A percentile compares a stretch with the other conserved stretches of the same genome.
Conservation (phyloP, 2,113 vertebrate species). For the Leucopsar rothschildi region DNA sequence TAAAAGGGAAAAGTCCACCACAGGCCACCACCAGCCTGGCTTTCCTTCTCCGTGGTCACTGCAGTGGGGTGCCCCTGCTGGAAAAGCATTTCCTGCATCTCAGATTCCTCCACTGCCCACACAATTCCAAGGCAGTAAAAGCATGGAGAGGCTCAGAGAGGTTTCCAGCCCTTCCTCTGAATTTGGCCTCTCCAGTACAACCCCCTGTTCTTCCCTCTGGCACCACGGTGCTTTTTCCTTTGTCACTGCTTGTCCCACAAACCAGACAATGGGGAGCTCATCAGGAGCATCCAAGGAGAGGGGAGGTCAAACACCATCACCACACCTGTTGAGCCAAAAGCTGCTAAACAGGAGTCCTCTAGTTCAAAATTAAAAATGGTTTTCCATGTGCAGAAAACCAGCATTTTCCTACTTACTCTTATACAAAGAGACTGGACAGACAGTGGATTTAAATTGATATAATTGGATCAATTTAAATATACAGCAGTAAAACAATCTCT, state of each 20-base stretch:
- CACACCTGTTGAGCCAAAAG: rapidly evolving
- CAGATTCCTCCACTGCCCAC: background rate
- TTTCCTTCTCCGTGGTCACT: background rate
- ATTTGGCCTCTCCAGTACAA: background rate
- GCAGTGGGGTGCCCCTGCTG: background rate
- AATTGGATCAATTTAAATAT: background rate
- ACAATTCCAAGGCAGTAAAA: background rate
- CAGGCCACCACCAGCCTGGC: background rate
- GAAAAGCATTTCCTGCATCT: background rate
- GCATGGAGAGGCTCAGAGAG: background rate
- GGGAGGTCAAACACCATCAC: background rate
- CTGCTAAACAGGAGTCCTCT: background rate
- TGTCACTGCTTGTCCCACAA: background rate
- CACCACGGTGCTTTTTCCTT: background rate
- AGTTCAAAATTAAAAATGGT: background rate
- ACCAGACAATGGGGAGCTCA: background rate
- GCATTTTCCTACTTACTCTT: background rate
- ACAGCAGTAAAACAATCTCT: background rate
- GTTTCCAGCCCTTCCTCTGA: background rate
- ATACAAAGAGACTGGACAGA: rapidly evolving
- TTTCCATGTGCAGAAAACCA: background rate
- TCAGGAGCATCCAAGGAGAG: background rate
- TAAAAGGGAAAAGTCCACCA: background rate
- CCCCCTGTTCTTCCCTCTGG: background rate
- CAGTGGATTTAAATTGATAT: background rate